Percentiles rank a stretch among this genome's conserved stretches.
Evolutionary conservation across 2,113 vertebrate species (phyloP).

Genomic region (Gallinago media): DNA sequence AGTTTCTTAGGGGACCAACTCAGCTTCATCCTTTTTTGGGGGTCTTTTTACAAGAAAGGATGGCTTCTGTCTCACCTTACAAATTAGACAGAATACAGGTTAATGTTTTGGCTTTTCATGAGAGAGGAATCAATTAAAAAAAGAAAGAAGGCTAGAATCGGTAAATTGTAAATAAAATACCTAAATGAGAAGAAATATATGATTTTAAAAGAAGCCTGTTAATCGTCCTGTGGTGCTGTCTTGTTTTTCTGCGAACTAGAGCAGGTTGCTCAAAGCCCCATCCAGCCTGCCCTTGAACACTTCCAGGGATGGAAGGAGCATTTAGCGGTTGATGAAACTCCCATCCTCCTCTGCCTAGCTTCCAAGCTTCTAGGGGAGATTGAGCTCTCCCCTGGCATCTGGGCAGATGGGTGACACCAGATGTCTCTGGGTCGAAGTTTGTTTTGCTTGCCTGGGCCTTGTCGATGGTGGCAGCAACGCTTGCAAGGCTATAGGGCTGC

Average conservation of each 20-base stretch:
- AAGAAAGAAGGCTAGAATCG: not conserved
- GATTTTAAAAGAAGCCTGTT: not conserved
- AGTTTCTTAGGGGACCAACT: not conserved
- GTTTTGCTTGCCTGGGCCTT: not conserved
- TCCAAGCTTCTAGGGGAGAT: not conserved
- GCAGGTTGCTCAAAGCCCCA: too few relatives aligned
- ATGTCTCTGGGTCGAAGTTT: not conserved
- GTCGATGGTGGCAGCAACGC: not conserved
- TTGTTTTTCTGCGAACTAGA: not conserved
- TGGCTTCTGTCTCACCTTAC: not conserved
- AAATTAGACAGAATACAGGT: not conserved
- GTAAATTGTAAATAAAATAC: not conserved
- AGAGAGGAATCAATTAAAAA: not conserved
- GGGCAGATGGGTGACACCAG: not conserved
- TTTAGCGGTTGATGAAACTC: not conserved
- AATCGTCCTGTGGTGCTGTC: not conserved
- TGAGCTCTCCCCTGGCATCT: not conserved
- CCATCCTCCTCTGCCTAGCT: not conserved
- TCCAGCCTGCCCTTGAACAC: too few relatives aligned
- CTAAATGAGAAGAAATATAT: not conserved
- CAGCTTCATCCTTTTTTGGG: not conserved
- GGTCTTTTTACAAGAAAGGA: not conserved
- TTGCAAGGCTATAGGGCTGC: not conserved
- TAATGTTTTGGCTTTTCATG: not conserved
- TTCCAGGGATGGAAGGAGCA: too few relatives aligned